Base-by-base conservation (phyloP, 2,888 invertebrate species). In the Homarus gammarus region DNA sequence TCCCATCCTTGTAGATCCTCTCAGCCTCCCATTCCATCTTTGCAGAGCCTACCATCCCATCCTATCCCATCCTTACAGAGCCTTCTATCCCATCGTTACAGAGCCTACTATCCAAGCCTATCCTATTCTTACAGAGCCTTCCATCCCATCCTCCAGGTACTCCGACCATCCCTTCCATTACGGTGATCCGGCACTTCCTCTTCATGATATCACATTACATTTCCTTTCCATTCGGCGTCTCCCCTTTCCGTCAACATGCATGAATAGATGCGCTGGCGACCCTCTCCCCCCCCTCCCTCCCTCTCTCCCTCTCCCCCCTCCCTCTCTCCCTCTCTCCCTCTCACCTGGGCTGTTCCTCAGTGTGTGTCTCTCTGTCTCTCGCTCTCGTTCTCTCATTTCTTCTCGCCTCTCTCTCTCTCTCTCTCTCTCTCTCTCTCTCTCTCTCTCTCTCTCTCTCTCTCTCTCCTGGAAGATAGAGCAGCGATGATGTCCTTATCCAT, bases 161-260 rank as follows among this genome's bases (percentile, higher is more conserved):
- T 27, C 49, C 61, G 22, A 15, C 8, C 64, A 51, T 33, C 64
- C 38, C 40, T 38, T 81, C 38, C 81, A 15, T 38, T 61, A 61
- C 61, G 27, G 18, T 38, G 36, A 61, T 36, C 64, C 61, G 27
- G n/a, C n/a, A n/a, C 81, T n/a, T 64, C 64, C 64, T 81, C 81
- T 61, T 64, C 40, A 61, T 81, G 81, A 64, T 64, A 64, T 81
- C 81, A 31, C 81, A 64, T 81, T 81, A 64, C 64, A 64, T 81
- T 22, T 81, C 81, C 64, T 61, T 36, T 38, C n/a, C 81, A 36
- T 61, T 81, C 81, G 61, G 81, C 22, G 22, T 38, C 36, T 81
- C 61, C 64, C 61, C 61, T 51, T 78, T 78, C 78, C 78, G 27
- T 78, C 78, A 78, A 78, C 49, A 31, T 51, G 18, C 51, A 38